Base-by-base conservation (phyloP, 1,140 invertebrate genomes). In the Aradophagus sp. region DNA sequence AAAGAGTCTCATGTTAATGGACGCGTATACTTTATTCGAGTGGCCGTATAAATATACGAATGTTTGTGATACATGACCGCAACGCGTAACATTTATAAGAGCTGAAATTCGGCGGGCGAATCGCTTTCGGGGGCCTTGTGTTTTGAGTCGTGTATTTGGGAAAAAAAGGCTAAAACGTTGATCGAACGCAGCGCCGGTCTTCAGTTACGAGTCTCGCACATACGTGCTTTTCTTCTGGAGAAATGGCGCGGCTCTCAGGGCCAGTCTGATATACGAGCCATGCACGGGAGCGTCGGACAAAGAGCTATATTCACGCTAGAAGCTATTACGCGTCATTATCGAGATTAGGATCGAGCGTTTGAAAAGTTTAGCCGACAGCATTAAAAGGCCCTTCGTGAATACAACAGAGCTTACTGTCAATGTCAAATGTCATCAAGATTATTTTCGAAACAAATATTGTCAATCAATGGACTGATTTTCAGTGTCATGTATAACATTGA, bases 311-410 rank as follows among this genome's bases (percentile, higher is more conserved):
- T 86, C 84, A 85, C 82, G 81, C 78, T 77, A 78, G 78, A 77
- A 79, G 75, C 77, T 82, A 84, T 86, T 85, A 84, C 82, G 83
- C 83, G 80, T 85, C 83, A 85, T 86, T 86, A 86, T 84, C 81
- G 77, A 86, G 84, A 86, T 85, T 86, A 85, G 79, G 79, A 86
- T 86, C 84, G 75, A 74, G 73, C 75, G 71, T 75, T 78, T 63
- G 74, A 74, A 39, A 45, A 66, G 36, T 72, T 66, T 47, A 32
- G 47, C 39, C 41, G 44, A 29, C 42, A 26, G 41, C 59, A 48
- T 42, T 58, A 52, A 65, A 68, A 65, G 69, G 59, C 61, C 19
- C 58, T 56, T 47, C 58, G 56, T 36, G 45, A 65, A 56, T 47
- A 55, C 35, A 47, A 44, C 31, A 44, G 36, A 20, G 41, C 36